Conservation (phyloP, 1,140 invertebrate genomes). For the Ceratina australensis region DNA sequence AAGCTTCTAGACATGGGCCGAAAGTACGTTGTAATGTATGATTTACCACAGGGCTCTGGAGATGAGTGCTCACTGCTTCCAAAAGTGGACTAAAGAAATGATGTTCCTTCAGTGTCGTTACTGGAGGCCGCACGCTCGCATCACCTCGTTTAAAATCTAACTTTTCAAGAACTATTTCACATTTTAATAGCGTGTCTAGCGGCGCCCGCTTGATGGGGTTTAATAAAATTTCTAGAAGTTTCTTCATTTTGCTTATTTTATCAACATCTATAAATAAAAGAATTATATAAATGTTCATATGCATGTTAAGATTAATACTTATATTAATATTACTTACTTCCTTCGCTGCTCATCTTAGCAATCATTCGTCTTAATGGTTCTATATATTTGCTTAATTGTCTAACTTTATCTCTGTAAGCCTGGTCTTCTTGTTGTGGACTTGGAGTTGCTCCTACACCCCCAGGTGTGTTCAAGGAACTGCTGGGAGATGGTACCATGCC, state of each 20-base stretch:
- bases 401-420: slow-evolving; percentile 94
- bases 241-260: slow-evolving; percentile 94
- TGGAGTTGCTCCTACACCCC: slow-evolving; percentile 84
- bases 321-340: slow-evolving; percentile 77
- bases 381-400: slow-evolving; percentile 95
- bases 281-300: background rate
- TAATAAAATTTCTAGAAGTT: slow-evolving; percentile 92
- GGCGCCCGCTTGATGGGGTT: slow-evolving; percentile 93
- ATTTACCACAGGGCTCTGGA: slow-evolving; percentile 92
- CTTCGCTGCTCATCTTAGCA: slow-evolving; percentile 91
- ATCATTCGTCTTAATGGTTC: slow-evolving; percentile 94
- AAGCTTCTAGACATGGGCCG: slow-evolving; percentile 90
- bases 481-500: slow-evolving; percentile 90
- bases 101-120: slow-evolving; percentile 82
- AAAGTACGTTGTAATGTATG: slow-evolving; percentile 95
- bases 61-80: slow-evolving; percentile 90
- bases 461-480: slow-evolving; percentile 89
- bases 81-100: slow-evolving; percentile 90
- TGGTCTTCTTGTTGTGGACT: slow-evolving; percentile 91
- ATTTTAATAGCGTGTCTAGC: slow-evolving; percentile 93
- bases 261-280: slow-evolving; percentile 80
- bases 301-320: background rate
- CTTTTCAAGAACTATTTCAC: slow-evolving; percentile 94
- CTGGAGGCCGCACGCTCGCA: slow-evolving; percentile 78
- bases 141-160: slow-evolving; percentile 88